These are phyloP conservation scores for Stegastes partitus DNA, from an alignment of 2,113 vertebrate species.

Conservation along the genomic window DNA sequence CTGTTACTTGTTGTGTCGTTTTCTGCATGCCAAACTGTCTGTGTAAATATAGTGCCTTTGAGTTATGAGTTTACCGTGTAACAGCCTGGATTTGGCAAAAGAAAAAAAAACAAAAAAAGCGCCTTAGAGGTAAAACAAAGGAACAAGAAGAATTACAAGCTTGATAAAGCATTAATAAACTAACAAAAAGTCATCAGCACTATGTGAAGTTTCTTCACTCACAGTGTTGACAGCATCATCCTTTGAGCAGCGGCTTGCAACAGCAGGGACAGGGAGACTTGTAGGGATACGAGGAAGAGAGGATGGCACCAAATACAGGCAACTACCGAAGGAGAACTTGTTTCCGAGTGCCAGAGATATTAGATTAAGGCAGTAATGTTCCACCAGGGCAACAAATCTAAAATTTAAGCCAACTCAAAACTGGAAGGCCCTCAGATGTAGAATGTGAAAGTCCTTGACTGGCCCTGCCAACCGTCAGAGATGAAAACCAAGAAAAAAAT, in stretches of 20 bases:
- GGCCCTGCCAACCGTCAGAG: conserved; percentile 28
- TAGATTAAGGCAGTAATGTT: conserved; percentile 22
- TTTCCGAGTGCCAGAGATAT: conserved; percentile 40
- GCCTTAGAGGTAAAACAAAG: conserved; percentile 16
- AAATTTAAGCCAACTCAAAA: conserved; percentile 44
- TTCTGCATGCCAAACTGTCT: conserved; percentile 18
- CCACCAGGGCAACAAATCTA: conserved; percentile 34
- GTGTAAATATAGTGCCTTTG: conserved; percentile 13
- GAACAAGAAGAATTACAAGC: not conserved
- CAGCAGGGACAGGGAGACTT: conserved; percentile 1
- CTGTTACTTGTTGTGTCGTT: not conserved
- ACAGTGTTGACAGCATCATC: not conserved
- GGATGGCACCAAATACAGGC: conserved; percentile 16
- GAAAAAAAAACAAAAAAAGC: too few relatives aligned
- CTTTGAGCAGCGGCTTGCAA: not conserved
- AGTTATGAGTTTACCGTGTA: not conserved
- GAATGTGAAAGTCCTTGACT: conserved; percentile 36
- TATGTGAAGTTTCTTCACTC: not conserved
- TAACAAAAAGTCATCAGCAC: not conserved
- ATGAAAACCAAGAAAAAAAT: conserved; percentile 32
- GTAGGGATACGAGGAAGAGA: not conserved
- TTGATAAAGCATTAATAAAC: not conserved
- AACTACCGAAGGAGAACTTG: conserved; percentile 10
- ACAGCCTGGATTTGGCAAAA: conserved; percentile 2
- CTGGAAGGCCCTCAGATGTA: conserved; percentile 49